Evolutionary conservation across 2,888 invertebrate genomes (phyloP).

Genomic region (Ametastegia equiseti): DNA sequence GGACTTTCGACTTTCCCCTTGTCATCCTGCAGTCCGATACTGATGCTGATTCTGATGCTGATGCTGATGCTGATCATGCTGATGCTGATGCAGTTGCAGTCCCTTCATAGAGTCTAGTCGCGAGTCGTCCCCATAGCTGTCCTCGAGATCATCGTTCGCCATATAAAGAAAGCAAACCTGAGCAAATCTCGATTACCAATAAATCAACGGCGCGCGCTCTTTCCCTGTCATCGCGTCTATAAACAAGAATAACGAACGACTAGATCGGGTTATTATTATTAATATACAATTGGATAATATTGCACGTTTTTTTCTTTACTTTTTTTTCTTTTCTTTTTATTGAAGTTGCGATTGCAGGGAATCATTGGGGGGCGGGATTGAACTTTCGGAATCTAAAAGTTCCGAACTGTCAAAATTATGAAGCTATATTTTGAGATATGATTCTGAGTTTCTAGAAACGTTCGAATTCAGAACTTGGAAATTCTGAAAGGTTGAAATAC

Average conservation of each 20-base stretch:
- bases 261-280: background rate
- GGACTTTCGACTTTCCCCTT: slow-evolving; percentile 42
- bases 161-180: slow-evolving; percentile 28
- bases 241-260: background rate
- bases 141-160: slow-evolving; percentile 42
- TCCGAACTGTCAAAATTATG: too few species aligned
- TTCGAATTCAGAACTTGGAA: too few species aligned
- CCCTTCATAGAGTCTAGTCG: background rate
- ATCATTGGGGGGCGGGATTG: too few species aligned
- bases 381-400: too few species aligned
- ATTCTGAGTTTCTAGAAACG: too few species aligned
- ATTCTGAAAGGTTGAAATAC: too few species aligned
- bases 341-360: too few species aligned
- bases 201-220: slow-evolving; percentile 43
- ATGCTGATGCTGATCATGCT: background rate
- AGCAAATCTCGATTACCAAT: slow-evolving; percentile 37
- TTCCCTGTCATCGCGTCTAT: slow-evolving; percentile 20
- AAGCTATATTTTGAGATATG: too few species aligned
- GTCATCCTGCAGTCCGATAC: slow-evolving; percentile 4
- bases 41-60: background rate
- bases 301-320: too few species aligned
- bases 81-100: background rate
- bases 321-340: too few species aligned
- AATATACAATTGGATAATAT: background rate
- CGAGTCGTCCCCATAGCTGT: background rate